Evolutionary conservation across 2,888 invertebrate genomes (phyloP), one percentile per base, ranked within the genome.

Genomic region (Seira sanloemensis): DNA sequence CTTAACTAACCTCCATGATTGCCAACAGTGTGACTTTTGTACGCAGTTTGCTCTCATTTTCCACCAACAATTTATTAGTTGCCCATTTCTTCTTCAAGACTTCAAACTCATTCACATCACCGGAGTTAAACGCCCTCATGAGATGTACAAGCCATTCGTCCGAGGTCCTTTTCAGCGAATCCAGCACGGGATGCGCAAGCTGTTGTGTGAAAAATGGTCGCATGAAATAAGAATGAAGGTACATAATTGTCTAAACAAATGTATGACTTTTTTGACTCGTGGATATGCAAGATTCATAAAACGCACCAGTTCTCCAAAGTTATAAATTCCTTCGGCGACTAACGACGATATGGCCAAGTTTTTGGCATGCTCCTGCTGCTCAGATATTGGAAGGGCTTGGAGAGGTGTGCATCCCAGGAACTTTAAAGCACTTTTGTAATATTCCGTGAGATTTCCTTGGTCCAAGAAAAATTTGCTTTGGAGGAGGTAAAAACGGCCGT

Each of bases 1-100:
- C n/a, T 26, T 58, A 19, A 87, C 89, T 88, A 88, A 94, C 94
- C 94, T 98, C 98, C 98, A 99, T 99, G 0, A 99, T 93, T 91
- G 98, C 98, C 18, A 99, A 93, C 21, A 99, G 93, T 0, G 97
- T 97, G 85, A 99, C 97, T 92, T 99, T 99, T 91, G 97, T 96
- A 21, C 96, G 92, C 88, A 98, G 92, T 90, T 95, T 94, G 0
- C 94, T 91, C 90, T 97, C 97, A 86, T 97, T 95, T 0, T 95
- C 94, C 9, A 94, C 94, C 21, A 98, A 92, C 91, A 98, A 97
- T 0, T 97, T 95, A 88, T 97, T 95, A 85, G 94, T 94, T 1
- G 93, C 92, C 97, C 97, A 96, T 84, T 94, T 93, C 0, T 94
- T 93, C 90, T 94, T 94, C 93, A 96, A 93, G 85, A 92, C 92